These are phyloP conservation scores for Notothenia coriiceps DNA, from an alignment of 2,113 vertebrate genomes.

Conservation along the genomic window DNA sequence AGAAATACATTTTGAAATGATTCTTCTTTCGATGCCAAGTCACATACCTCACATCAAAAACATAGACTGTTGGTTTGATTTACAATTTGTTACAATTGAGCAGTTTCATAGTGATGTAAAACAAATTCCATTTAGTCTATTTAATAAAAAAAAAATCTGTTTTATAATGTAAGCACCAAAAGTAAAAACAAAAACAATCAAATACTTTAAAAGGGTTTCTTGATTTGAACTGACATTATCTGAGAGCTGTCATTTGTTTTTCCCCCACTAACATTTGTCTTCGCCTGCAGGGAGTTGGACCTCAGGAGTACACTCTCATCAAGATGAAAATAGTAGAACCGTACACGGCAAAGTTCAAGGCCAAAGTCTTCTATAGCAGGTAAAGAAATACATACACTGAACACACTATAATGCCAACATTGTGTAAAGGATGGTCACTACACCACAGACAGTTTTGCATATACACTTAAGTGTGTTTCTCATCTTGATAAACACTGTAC, in stretches of 20 bases:
- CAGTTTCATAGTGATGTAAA: not conserved
- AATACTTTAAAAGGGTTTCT: not conserved
- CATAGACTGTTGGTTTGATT: not conserved
- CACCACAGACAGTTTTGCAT: not conserved
- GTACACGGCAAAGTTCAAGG: conserved; percentile 93
- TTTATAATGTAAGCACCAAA: not conserved
- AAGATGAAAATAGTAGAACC: conserved; percentile 97
- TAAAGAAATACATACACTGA: conserved; percentile 23
- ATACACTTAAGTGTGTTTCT: not conserved
- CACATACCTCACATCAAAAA: not conserved
- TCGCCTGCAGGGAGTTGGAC: conserved; percentile 91
- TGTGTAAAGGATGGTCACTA: not conserved
- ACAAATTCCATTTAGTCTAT: not conserved
- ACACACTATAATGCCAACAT: too few species aligned
- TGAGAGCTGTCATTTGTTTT: not conserved
- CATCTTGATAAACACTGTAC: not conserved
- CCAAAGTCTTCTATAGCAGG: conserved; percentile 81
- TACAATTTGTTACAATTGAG: not conserved
- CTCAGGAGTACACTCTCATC: conserved; percentile 96
- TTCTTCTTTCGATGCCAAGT: not conserved
- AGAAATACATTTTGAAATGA: too few species aligned
- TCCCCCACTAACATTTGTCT: not conserved
- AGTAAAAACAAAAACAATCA: not conserved
- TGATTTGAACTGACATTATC: not conserved
- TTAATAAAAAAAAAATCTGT: not conserved